Evolutionary conservation across 2,888 invertebrate genomes (phyloP), one percentile per base, ranked within the genome.

Genomic region (Cartodere bifasciata): DNA sequence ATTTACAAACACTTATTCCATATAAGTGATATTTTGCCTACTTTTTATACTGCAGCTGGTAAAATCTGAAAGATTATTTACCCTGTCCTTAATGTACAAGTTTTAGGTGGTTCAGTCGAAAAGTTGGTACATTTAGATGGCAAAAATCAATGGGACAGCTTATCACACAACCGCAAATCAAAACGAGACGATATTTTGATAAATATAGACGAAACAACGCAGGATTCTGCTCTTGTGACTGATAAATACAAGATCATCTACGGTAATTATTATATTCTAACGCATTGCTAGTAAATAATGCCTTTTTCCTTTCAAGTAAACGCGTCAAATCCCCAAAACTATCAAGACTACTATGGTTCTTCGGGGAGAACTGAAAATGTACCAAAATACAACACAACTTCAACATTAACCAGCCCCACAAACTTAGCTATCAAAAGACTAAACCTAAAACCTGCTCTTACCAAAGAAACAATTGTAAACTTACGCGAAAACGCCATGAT

Each of bases 21-120:
- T 49, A 72, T 88, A 7, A 72, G 74, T 3, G 90, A 91, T 55
- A 85, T 84, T 79, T 52, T 88, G 21, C 87, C 90, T 0, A 88
- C 90, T 0, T 56, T 78, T 16, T 49, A 50, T 25, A 31, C 43
- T 13, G 43, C 49, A 5, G 55, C 52, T 37, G 55, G 53, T 52
- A 40, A 6, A 13, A 4, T 13, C 13, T 3, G 7, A 16, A 6
- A 28, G 13, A n/a, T 6, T 23, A 12, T 23, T 23, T 9, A 23
- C 6, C 24, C 24, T 7, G 24, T 6, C 24, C 24, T 9, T 25
- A 7, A 13, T 30, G 5, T 28, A 14, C 15, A 26, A 11, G 13
- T 41, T 43, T 16, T 32, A 59, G 59, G 81, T 2, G 61, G 59
- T 11, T 32, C 53, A 25, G 35, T 46, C 0, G 14, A 38, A 2